Base-by-base conservation (phyloP, 37 sponge, comb jelly and placozoan species). In the Beroe forskalii region DNA sequence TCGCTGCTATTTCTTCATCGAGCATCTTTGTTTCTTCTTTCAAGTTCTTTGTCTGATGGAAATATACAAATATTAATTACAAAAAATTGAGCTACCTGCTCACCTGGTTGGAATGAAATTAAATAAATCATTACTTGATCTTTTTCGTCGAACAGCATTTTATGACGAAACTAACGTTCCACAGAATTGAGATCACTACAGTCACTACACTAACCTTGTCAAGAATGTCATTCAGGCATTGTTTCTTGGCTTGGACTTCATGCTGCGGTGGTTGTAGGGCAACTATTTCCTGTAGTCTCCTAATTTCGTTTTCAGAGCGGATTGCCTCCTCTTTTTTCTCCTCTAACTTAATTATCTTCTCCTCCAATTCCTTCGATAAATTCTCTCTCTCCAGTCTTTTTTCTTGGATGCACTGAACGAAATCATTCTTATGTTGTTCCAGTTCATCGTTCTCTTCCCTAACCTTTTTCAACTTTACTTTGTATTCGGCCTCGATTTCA, bases 221-320 rank as follows among this genome's bases (percentile, higher is more conserved):
- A 41, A 44, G 25, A 4, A 80, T 43, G 25, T 41, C 44, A 44
- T 41, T 1, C 1, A 33, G 42, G 19, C 9, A 37, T 38, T 38
- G 86, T 38, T 80, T 80, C 25, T 33, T 23, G 20, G n/a, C 12
- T 27, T 80, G 86, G 35, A 80, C 86, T 43, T 80, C 86, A 42
- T 41, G 44, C 27, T 80, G 86, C 23, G 86, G 86, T 8, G 86
- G 86, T 48, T 80, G 86, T 1, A 20, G n/a, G 14, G 30, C 55
- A 24, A 80, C 42, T 0, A 80, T 12, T 28, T 8, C 30, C 40
- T 80, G 38, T 23, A 80, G 35, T 44, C 28, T 44, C 17, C 3
- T 25, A 14, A 80, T 80, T 44, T 80, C 86, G 31, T 17, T 12
- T 8, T 80, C 22, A 32, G 40, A 9, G 28, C 40, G 37, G 28